Evolutionary conservation across 2,113 vertebrate genomes (phyloP), one percentile per base, ranked within the genome.

Genomic region (Oryzias curvinotus): DNA sequence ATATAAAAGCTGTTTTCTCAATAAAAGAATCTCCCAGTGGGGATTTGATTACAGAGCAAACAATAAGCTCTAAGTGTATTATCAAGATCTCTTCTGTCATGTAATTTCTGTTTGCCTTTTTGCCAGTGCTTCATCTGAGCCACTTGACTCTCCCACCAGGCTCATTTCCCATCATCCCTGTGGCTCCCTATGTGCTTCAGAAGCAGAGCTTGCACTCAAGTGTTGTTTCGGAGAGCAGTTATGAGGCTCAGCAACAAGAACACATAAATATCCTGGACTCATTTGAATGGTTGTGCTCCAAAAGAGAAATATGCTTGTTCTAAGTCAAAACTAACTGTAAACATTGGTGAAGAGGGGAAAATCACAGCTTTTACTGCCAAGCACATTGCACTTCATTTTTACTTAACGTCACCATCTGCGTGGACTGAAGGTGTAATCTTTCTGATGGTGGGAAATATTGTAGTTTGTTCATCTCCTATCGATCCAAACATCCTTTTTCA

Each of bases 111-210:
- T 41, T 52, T 68, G 52, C 30, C 41, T 58, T 74, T 72, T 58
- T 41, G 54, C 28, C 50, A 64, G 52, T n/a, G 28, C 36, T 62
- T 58, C 1, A 0, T 21, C 53, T 71, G 49, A 71, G 23, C 60
- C 62, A 57, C 68, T 73, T 76, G 60, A 71, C 56, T 78, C 28
- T 62, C 73, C 78, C 64, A 77, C 80, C 41, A 73, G 55, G 52
- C 55, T 79, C 55, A 67, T 81, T 77, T 77, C 69, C 68, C 69
- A 50, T 81, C 17, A 52, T 52, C 65, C 71, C 68, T n/a, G 21
- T 16, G 28, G 60, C 63, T 81, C 64, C 67, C 65, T 71, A 71
- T 71, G 67, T 59, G 58, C 75, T 56, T 78, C 60, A 60, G 45
- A 19, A 72, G 49, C 50, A 63, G 44, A 65, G 56, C 16, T 69